Conservation (phyloP, 2,888 invertebrate species). For the Drosophila borealis region DNA sequence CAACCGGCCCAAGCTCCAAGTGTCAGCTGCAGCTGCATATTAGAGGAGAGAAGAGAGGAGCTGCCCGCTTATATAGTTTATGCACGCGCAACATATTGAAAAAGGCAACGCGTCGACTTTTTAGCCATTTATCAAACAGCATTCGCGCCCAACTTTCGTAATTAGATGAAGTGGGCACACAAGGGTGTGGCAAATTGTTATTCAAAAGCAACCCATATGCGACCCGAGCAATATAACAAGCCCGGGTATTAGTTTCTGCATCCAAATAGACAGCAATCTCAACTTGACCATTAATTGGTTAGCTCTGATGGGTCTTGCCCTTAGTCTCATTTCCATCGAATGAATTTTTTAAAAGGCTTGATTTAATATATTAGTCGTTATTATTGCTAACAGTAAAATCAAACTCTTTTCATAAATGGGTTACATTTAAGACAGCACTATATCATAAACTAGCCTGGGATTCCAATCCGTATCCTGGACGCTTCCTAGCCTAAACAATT, state of each 20-base stretch:
- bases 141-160: conserved; percentile 62
- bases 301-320: neutral
- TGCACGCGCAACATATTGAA: conserved; percentile 70
- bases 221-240: neutral
- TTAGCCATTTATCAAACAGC: conserved; percentile 62
- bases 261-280: neutral
- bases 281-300: neutral
- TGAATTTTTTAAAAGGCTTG: too few species aligned
- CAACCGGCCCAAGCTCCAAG: conserved; percentile 30
- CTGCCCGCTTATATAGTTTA: conserved; percentile 40
- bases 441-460: too few species aligned
- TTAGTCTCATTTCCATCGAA: too few species aligned
- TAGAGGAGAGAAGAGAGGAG: conserved; percentile 3
- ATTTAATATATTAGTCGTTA: too few species aligned
- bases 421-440: too few species aligned
- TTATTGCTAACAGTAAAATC: too few species aligned
- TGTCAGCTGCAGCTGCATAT: conserved; percentile 52
- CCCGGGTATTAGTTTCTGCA: neutral
- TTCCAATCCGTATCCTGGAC: too few species aligned
- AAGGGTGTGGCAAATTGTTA: conserved; percentile 1
- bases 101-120: conserved; percentile 56
- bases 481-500: too few species aligned
- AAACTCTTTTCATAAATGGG: too few species aligned
- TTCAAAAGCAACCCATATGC: neutral
- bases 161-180: conserved; percentile 64